Percentiles rank a stretch among this genome's conserved stretches.
Conservation (phyloP, 2,113 vertebrate species). For the Sarotherodon lohbergeri region DNA sequence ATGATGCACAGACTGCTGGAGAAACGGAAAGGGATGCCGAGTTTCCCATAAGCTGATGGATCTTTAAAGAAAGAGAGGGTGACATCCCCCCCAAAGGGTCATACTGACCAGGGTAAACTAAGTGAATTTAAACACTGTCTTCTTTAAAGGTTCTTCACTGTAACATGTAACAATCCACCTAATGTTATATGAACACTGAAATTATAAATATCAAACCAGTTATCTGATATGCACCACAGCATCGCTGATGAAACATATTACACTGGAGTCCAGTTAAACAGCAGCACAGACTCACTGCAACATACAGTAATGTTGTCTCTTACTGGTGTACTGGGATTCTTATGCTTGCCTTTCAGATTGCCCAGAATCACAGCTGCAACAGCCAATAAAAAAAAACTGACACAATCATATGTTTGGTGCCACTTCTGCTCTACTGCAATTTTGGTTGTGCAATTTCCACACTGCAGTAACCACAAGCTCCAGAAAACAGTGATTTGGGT, state of each 20-base stretch:
- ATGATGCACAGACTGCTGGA: not conserved
- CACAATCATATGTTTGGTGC: not conserved
- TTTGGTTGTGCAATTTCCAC: not conserved
- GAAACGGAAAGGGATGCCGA: not conserved
- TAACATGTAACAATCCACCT: not conserved
- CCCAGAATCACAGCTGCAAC: not conserved
- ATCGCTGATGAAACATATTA: not conserved
- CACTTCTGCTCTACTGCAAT: not conserved
- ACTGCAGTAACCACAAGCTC: not conserved
- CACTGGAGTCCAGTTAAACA: not conserved
- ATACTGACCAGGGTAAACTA: not conserved
- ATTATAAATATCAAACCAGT: not conserved
- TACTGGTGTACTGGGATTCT: not conserved
- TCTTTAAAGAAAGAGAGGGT: not conserved
- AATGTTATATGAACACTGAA: not conserved
- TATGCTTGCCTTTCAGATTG: not conserved
- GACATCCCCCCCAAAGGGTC: not conserved
- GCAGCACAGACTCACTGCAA: not conserved
- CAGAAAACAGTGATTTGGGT: not conserved
- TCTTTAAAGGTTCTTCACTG: not conserved
- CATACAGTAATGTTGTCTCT: not conserved
- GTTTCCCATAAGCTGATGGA: not conserved
- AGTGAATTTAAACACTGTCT: accelerated
- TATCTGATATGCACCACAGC: not conserved
- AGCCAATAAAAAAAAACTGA: not conserved